Percentiles rank a stretch among this genome's conserved stretches.
Conservation (phyloP, 2,888 invertebrate species). For the Melanophora roralis region DNA sequence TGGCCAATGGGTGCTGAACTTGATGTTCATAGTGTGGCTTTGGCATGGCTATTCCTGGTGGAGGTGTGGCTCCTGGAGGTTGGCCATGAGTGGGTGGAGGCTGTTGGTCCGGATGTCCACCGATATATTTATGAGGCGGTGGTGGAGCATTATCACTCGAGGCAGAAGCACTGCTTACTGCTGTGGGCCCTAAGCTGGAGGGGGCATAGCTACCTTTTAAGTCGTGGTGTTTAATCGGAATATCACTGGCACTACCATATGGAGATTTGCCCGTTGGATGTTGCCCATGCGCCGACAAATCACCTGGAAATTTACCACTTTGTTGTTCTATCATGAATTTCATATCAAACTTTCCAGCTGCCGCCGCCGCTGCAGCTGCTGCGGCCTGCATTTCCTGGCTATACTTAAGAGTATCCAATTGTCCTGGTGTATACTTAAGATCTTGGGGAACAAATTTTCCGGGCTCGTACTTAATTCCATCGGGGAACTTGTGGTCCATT, state of each 20-base stretch:
- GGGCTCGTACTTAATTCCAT: conserved; percentile 72
- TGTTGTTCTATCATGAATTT: conserved; percentile 76
- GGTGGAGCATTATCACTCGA: conserved; percentile 57
- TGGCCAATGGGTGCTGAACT: conserved; percentile 73
- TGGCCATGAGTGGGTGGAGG: conserved; percentile 65
- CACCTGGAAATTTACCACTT: conserved; percentile 71
- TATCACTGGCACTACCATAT: conserved; percentile 63
- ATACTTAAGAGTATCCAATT: conserved; percentile 73
- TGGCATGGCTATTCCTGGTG: conserved; percentile 74
- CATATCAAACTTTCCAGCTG: conserved; percentile 75
- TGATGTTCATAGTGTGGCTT: conserved; percentile 76
- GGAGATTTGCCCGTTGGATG: conserved; percentile 68
- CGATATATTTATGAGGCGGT: conserved; percentile 50
- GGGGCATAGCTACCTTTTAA: conserved; percentile 71
- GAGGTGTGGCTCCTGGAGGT: conserved; percentile 71
- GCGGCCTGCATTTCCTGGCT: conserved; percentile 75
- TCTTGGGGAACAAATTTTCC: conserved; percentile 74
- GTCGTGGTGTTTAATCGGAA: conserved; percentile 75
- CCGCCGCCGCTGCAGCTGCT: conserved; percentile 70
- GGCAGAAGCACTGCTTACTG: conserved; percentile 31
- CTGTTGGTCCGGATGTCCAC: conserved; percentile 52
- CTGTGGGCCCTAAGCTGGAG: conserved; percentile 59
- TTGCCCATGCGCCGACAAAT: conserved; percentile 67
- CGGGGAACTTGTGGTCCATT: conserved; percentile 74
- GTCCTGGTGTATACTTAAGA: conserved; percentile 77